Conservation (phyloP, 35 echinoderm and acorn worm species). For the Patiria miniata region DNA sequence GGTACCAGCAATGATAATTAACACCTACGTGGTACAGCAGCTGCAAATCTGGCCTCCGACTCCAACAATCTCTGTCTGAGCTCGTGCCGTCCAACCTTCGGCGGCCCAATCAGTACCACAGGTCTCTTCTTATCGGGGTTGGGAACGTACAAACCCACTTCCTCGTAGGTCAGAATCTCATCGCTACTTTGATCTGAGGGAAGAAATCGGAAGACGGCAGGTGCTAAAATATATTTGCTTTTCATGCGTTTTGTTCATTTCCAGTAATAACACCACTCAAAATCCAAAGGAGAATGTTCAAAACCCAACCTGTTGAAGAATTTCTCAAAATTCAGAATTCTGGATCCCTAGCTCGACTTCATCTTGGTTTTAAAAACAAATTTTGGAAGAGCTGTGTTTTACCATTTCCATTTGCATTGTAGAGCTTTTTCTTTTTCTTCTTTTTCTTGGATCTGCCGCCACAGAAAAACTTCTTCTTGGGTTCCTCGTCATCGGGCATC, state of each 20-base stretch:
- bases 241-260: no score
- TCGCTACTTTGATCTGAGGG: constrained; percentile 58
- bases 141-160: constrained; percentile 80
- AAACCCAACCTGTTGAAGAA: no score
- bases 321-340: no score
- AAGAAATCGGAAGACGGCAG: constrained; percentile 6
- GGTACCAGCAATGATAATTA: no score
- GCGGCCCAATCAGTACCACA: constrained; percentile 90
- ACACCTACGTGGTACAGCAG: constrained; percentile 97
- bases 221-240: no score
- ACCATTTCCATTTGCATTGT: constrained; percentile 88
- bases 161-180: constrained; percentile 88
- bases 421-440: constrained; percentile 98
- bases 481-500: constrained; percentile 85
- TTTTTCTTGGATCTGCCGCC: constrained; percentile 72
- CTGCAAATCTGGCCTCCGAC: constrained; percentile 54
- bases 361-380: no score
- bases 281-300: no score
- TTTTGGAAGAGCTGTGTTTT: constrained; percentile 1
- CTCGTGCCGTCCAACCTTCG: constrained; percentile 90
- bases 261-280: no score
- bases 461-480: constrained; percentile 69
- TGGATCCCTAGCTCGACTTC: no score
- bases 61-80: constrained; percentile 85
- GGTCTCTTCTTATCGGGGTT: constrained; percentile 79